These are phyloP conservation scores for Drosophila lutescens DNA, from an alignment of 2,888 invertebrate species.

Conservation along the genomic window DNA sequence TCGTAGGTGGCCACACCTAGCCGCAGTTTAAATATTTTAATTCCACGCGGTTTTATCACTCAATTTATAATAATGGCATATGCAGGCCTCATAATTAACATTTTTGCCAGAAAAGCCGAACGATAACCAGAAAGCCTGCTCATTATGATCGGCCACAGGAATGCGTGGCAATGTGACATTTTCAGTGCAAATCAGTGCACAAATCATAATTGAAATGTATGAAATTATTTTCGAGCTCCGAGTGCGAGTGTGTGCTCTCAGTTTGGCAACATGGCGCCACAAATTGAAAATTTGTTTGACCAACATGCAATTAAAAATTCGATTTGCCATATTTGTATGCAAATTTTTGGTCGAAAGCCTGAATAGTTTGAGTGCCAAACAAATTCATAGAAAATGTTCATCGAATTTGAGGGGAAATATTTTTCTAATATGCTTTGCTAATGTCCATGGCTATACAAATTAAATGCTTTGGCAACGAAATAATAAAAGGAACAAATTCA, in stretches of 20 bases:
- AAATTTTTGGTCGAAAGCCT: conserved; percentile 42
- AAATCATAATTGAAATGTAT: conserved; percentile 56
- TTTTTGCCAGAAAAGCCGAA: conserved; percentile 22
- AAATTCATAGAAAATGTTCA: conserved; percentile 13
- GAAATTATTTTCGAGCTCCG: conserved; percentile 11
- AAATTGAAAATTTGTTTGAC: conserved; percentile 60
- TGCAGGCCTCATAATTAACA: conserved; percentile 38
- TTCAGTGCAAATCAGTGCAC: conserved; percentile 29
- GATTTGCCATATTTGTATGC: conserved; percentile 51
- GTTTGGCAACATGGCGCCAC: conserved; percentile 21
- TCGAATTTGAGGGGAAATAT: conserved; percentile 22
- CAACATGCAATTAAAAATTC: conserved; percentile 61
- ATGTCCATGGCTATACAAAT: conserved; percentile 21
- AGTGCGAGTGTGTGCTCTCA: neutral
- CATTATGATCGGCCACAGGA: conserved; percentile 22
- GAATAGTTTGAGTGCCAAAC: conserved; percentile 2
- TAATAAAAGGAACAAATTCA: conserved; percentile 11
- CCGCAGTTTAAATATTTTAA: conserved; percentile 29
- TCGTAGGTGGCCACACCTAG: conserved; percentile 5
- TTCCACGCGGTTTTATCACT: conserved; percentile 45
- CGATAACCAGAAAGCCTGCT: conserved; percentile 17
- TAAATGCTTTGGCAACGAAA: conserved; percentile 21
- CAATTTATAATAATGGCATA: conserved; percentile 40
- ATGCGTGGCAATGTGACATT: conserved; percentile 9
- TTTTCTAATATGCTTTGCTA: conserved; percentile 14